phyloP scores from a whole-genome alignment of 1,140 invertebrate species.

The Paralvinella palmiformis region DNA sequence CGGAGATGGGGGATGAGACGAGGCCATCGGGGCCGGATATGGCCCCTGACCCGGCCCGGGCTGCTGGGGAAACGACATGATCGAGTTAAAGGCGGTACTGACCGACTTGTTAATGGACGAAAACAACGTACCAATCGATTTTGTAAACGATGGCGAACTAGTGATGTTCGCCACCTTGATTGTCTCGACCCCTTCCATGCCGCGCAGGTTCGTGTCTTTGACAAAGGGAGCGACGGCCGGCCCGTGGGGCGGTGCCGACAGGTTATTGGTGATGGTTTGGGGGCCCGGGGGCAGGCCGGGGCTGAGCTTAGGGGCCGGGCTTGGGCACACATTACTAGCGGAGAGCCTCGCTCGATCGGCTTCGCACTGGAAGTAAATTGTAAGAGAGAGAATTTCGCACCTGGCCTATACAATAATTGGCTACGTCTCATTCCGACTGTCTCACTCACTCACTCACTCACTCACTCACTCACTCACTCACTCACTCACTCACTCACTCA shows the following conservation, averaged over 20 bases:
- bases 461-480: no score
- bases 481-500: no score
- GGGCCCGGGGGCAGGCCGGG: neutral
- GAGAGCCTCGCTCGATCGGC: no score
- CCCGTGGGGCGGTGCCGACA: neutral
- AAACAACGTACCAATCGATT: slow-evolving; percentile 16
- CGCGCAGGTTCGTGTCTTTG: neutral
- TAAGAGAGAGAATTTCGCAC: no score
- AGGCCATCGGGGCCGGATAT: slow-evolving; percentile 1
- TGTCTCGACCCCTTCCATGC: slow-evolving; percentile 12
- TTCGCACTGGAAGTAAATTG: no score
- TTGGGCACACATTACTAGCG: no score
- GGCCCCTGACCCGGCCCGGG: neutral
- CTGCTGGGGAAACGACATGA: slow-evolving; percentile 14
- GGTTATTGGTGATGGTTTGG: neutral
- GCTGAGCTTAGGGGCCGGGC: neutral
- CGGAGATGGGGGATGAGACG: neutral
- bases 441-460: no score
- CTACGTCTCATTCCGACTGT: no score
- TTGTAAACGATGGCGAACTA: slow-evolving; percentile 4
- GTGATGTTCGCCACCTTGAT: slow-evolving; percentile 14
- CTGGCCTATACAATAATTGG: no score
- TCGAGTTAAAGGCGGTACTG: slow-evolving; percentile 15
- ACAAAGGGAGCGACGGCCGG: neutral
- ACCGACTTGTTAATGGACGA: slow-evolving; percentile 19